phyloP scores from a whole-genome alignment of 2,888 invertebrate genomes.

The Eupithecia tripunctaria region DNA sequence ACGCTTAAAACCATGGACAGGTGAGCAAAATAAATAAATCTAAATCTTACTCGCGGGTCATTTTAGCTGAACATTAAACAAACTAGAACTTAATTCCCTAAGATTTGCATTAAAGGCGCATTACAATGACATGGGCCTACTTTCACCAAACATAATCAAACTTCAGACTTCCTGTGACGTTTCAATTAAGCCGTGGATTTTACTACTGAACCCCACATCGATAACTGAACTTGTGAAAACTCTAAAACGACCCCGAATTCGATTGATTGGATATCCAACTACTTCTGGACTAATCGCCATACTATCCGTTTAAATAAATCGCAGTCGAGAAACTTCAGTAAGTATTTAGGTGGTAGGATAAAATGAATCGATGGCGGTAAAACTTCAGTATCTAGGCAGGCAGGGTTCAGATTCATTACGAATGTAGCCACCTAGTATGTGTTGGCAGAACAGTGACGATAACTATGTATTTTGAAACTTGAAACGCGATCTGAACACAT shows the following conservation, averaged over 20 bases:
- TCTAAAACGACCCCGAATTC: constrained; percentile 54
- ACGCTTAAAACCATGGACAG: too few species aligned
- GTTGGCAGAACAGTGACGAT: too few species aligned
- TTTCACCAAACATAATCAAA: constrained; percentile 48
- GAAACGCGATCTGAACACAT: too few species aligned
- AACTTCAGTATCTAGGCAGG: neutral
- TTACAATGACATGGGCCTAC: constrained; percentile 17
- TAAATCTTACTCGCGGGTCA: too few species aligned
- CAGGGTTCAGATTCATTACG: neutral
- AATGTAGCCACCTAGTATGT: too few species aligned
- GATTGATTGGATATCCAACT: constrained; percentile 57
- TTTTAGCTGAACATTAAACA: neutral
- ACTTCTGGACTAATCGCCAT: constrained; percentile 26
- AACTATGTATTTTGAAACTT: too few species aligned
- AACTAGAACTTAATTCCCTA: too few species aligned
- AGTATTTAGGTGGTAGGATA: neutral
- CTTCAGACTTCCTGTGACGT: constrained; percentile 63
- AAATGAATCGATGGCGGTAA: neutral
- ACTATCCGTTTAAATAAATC: neutral
- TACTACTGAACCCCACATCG: constrained; percentile 63
- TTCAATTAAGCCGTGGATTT: constrained; percentile 71
- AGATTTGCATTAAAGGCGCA: neutral
- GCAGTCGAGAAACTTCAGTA: neutral
- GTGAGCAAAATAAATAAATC: too few species aligned
- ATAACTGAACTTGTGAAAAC: constrained; percentile 63